Base-by-base conservation (phyloP, 2,888 invertebrate genomes). In the Charanyca ferruginea region DNA sequence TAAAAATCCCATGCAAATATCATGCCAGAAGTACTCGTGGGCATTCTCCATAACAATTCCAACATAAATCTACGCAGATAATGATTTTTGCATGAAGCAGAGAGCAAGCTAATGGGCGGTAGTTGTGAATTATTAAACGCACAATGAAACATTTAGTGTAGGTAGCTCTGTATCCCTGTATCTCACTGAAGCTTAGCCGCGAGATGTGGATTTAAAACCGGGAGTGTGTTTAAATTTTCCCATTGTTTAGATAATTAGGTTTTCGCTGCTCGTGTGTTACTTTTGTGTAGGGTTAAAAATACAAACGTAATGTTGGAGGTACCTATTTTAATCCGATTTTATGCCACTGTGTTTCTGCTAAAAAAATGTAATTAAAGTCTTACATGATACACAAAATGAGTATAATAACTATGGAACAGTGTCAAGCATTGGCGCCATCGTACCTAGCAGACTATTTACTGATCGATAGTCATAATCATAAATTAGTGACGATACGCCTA, bases 91-190 rank as follows among this genome's bases (percentile, higher is more conserved):
- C 63, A 81, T 75, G 69, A 67, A 69, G 57, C 57, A 48, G 44
- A 16, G 60, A 71, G 67, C 47, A 61, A 52, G 67, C 66, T 73
- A 77, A 77, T 80, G 81, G 73, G 54, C 80, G 77, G 77, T 77
- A 67, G 69, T 75, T 53, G 59, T 80, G 72, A 81, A 81, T 81
- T 73, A 79, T 75, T 75, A 79, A 81, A 49, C 55, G 44, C 49
- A 67, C 71, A 71, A 70, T 83, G 70, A 77, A 81, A 83, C 66
- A 73, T 81, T 73, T 66, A 75, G 61, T 60, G 59, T 45, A 57
- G 61, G 69, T 62, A 65, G 57, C 49, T 42, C 48, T n/a, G 51
- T n/a, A 42, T 18, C 28, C 32, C 55, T 54, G 42, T 64, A 58
- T 49, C 66, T 64, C 49, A 59, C 53, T 44, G 49, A 42, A 49